Base-by-base conservation (phyloP, 2,113 vertebrate genomes). In the Myodes glareolus region DNA sequence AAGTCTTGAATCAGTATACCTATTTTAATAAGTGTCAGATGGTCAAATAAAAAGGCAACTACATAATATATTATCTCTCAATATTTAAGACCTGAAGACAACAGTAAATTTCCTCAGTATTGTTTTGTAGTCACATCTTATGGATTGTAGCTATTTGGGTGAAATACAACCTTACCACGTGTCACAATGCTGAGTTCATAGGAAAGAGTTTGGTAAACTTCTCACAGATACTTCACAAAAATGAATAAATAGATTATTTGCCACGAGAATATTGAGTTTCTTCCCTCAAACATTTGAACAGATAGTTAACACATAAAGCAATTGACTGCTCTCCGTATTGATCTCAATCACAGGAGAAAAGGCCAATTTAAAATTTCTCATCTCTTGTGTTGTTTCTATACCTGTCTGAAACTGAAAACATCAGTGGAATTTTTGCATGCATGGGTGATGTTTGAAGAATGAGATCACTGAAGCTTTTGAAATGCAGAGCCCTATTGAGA, bases 341-440 rank as follows among this genome's bases (percentile, higher is more conserved):
- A 96, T 94, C 92, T 93, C 72, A 84, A 65, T 90, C 73, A 88
- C 86, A 84, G 75, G 27, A 92, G 55, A 90, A 88, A 80, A 92
- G 88, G n/a, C 17, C 78, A 94, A 55, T 88, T 95, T 89, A 67
- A 94, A 87, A 81, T 21, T 90, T 88, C 88, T 80, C 58, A 45
- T 88, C 82, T 94, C 55, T 58, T 95, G 1, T 90, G 10, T 68
- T 90, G 92, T 61, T 85, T 61, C 45, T 88, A 81, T 58, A 80
- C n/a, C 36, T 77, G 50, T 88, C 89, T 88, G 55, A 81, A 81
- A 77, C 33, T 86, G 80, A 88, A 95, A 95, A 65, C 65, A 31
- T 68, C 36, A 25, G 36, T 94, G 89, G n/a, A n/a, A 75, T 95
- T 96, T 87, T 61, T 70, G 52, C 88, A 92, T 80, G 68, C 17